Percentiles rank a stretch among this genome's conserved stretches.
These are phyloP conservation scores for Alloplasta piceator DNA, from an alignment of 2,888 invertebrate species.

Conservation along the genomic window DNA sequence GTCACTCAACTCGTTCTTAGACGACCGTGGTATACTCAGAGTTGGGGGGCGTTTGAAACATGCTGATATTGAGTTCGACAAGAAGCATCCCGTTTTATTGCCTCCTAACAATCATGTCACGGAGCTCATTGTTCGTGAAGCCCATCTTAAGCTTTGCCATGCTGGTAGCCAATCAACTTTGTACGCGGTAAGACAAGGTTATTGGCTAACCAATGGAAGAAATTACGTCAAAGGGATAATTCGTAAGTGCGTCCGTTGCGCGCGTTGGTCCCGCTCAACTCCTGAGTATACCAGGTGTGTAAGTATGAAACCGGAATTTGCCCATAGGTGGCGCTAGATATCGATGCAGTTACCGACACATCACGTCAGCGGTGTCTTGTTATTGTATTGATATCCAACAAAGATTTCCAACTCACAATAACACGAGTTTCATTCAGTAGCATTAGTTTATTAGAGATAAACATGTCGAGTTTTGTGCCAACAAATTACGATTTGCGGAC, in stretches of 20 bases:
- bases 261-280: constrained; percentile 61
- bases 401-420: too few relatives aligned
- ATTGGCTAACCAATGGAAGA: constrained; percentile 69
- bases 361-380: too few relatives aligned
- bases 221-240: constrained; percentile 66
- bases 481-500: too few relatives aligned
- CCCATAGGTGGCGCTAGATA: too few relatives aligned
- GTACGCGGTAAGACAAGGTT: constrained; percentile 43
- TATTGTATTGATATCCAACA: too few relatives aligned
- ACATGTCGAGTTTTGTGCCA: too few relatives aligned
- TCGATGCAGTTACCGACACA: too few relatives aligned
- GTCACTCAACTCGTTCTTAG: constrained; percentile 66
- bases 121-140: constrained; percentile 62
- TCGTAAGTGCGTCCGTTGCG: constrained; percentile 66
- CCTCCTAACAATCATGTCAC: constrained; percentile 66
- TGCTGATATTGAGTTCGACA: constrained; percentile 50
- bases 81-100: constrained; percentile 67
- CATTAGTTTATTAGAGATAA: too few relatives aligned
- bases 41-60: constrained; percentile 66
- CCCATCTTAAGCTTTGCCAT: constrained; percentile 65
- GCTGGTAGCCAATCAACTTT: constrained; percentile 65
- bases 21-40: constrained; percentile 61
- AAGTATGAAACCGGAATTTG: too few relatives aligned
- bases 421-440: too few relatives aligned
- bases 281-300: constrained; percentile 70